Conservation (phyloP, 1,140 invertebrate species). For the Bombus sylvicola region DNA sequence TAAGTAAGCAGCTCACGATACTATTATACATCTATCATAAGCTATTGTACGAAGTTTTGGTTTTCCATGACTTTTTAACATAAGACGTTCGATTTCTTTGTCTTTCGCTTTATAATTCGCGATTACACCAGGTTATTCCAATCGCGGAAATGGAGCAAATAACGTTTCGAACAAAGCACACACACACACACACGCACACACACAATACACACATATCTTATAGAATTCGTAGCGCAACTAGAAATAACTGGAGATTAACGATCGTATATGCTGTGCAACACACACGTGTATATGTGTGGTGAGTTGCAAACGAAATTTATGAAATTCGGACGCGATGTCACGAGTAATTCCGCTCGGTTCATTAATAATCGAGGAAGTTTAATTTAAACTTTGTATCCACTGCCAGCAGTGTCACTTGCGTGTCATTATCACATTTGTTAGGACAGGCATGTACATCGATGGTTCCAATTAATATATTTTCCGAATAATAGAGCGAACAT, state of each 20-base stretch:
- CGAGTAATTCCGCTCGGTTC: neutral
- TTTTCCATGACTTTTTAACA: no score
- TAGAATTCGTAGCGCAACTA: neutral
- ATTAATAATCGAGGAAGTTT: slow-evolving; percentile 18
- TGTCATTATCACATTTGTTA: neutral
- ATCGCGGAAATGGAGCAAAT: neutral
- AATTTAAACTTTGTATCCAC: slow-evolving; percentile 20
- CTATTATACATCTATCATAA: no score
- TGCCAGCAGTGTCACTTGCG: neutral
- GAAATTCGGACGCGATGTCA: neutral
- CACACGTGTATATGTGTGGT: no score
- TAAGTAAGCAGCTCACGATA: no score
- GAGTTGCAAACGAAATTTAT: slow-evolving; percentile 16
- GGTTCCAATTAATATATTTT: neutral
- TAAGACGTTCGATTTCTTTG: neutral
- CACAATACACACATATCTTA: no score
- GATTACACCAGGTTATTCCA: neutral
- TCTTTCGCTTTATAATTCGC: neutral
- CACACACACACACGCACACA: no score
- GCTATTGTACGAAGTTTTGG: no score
- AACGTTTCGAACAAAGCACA: neutral
- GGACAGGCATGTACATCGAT: no score
- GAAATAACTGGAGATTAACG: neutral
- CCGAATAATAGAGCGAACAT: neutral
- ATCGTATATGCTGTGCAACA: neutral